Evolutionary conservation across 2,797 vertebrate species (phyloP), one percentile per base, ranked within the genome.

Genomic region (Luscinia megarhynchos): DNA sequence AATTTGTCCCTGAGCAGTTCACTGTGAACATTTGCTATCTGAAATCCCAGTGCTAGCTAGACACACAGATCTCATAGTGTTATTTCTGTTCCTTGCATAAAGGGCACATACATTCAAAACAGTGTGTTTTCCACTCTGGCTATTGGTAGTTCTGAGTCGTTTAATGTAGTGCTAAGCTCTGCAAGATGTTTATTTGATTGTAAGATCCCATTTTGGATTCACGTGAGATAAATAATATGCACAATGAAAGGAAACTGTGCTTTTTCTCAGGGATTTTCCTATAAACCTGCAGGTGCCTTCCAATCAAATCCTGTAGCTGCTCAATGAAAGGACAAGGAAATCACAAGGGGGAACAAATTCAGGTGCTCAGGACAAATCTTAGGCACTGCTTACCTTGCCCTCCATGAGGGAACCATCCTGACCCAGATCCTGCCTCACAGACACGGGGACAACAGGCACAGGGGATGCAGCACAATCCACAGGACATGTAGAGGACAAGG

Each of bases 1-100:
- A 50, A 95, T 95, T 93, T 96, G 67, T 95, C 95, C 89, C 94
- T 82, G 61, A 91, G 93, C 77, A 93, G 70, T 94, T 94, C 27
- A 4, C 67, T 67, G 34, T 70, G 94, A 90, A 79, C 67, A 70
- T 96, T 94, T 73, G 77, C 89, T 76, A 82, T 88, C 63, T 84
- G 94, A 96, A 94, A 90, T 89, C 77, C 69, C 82, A 73, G 48
- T 6, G 67, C 83, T 74, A 67, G 24, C 70, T 73, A 93, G 77
- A 63, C 70, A 67, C 69, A 81, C 29, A 78, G 70, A 82, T 85
- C 83, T 93, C 83, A 16, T 5, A 26, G 54, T 81, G 43, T 90
- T 85, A 78, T 93, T 91, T 69, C 66, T 77, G 46, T 62, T 73
- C 55, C 74, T 74, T 67, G 34, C 63, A 63, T 63, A 66, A 83